Evolutionary conservation across 2,888 invertebrate species (phyloP).

Genomic region (Labia minor): DNA sequence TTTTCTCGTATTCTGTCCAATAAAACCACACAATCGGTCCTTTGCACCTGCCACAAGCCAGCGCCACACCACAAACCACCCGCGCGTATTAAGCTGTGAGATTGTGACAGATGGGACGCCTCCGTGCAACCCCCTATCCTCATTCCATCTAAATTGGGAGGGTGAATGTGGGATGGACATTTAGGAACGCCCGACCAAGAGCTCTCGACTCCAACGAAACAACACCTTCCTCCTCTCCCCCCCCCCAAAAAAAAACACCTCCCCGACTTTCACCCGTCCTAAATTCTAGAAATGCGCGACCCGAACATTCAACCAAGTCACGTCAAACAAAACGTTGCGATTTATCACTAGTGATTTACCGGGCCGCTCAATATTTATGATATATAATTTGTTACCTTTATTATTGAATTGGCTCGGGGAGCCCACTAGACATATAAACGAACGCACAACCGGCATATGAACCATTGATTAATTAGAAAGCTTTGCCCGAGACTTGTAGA

Average conservation of each 20-base stretch:
- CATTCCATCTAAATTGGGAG: not conserved
- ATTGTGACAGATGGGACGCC: constrained; percentile 20
- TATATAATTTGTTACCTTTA: constrained; percentile 13
- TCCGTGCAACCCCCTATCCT: not conserved
- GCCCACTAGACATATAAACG: constrained; percentile 13
- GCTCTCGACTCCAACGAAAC: not conserved
- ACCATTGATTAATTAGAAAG: constrained; percentile 13
- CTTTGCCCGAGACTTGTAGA: constrained; percentile 13
- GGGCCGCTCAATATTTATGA: constrained; percentile 13
- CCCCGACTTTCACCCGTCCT: not conserved
- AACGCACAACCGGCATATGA: constrained; percentile 7
- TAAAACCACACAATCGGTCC: constrained; percentile 21
- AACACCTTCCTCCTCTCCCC: too few species aligned
- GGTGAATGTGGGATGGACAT: too few species aligned
- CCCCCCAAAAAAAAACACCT: too few species aligned
- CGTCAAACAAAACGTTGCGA: constrained; percentile 13
- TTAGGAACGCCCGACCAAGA: too few species aligned
- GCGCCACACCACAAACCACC: constrained; percentile 15
- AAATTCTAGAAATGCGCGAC: not conserved
- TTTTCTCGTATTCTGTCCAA: constrained; percentile 18
- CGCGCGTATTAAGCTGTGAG: constrained; percentile 20
- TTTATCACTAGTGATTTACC: constrained; percentile 4
- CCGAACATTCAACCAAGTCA: not conserved
- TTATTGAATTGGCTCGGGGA: constrained; percentile 13
- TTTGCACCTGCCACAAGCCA: constrained; percentile 1